phyloP scores from a whole-genome alignment of 1,140 invertebrate genomes.

The Zaprionus gabonicus region DNA sequence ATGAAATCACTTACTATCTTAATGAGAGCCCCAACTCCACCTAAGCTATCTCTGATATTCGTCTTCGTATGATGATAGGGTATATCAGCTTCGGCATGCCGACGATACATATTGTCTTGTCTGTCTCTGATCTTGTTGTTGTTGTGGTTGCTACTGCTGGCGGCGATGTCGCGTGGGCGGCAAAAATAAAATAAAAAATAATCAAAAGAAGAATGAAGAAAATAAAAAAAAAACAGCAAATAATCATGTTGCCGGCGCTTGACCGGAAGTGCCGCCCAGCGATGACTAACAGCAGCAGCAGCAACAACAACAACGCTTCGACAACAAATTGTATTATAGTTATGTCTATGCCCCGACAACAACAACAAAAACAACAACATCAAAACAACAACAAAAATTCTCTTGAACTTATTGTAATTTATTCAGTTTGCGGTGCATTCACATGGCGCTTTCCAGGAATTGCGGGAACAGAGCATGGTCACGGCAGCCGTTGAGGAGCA shows the following conservation, averaged over 20 bases:
- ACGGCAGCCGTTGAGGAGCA: slow-evolving; percentile 88
- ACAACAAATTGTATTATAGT: slow-evolving; percentile 21
- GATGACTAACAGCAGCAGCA: slow-evolving; percentile 35
- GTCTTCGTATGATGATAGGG: neutral
- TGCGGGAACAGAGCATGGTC: slow-evolving; percentile 92
- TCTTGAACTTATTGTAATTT: slow-evolving; percentile 74
- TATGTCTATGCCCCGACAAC: slow-evolving; percentile 24
- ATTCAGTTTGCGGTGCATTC: slow-evolving; percentile 84
- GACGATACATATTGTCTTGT: neutral
- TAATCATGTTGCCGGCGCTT: slow-evolving; percentile 44
- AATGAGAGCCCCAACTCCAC: too few relatives aligned
- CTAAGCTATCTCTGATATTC: neutral
- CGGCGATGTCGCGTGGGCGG: slow-evolving; percentile 42
- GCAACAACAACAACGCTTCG: slow-evolving; percentile 21
- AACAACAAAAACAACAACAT: slow-evolving; percentile 19
- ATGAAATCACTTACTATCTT: too few relatives aligned
- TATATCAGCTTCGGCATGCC: neutral
- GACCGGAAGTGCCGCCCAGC: slow-evolving; percentile 48
- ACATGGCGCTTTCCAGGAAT: slow-evolving; percentile 87
- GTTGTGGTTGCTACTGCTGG: slow-evolving; percentile 26
- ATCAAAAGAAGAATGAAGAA: slow-evolving; percentile 3
- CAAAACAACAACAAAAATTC: slow-evolving; percentile 48
- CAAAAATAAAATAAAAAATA: slow-evolving; percentile 29
- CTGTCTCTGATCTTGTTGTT: slow-evolving; percentile 5
- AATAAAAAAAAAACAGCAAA: slow-evolving; percentile 33